Evolutionary conservation across 2,888 invertebrate genomes (phyloP).

Genomic region (Athalia rosae): DNA sequence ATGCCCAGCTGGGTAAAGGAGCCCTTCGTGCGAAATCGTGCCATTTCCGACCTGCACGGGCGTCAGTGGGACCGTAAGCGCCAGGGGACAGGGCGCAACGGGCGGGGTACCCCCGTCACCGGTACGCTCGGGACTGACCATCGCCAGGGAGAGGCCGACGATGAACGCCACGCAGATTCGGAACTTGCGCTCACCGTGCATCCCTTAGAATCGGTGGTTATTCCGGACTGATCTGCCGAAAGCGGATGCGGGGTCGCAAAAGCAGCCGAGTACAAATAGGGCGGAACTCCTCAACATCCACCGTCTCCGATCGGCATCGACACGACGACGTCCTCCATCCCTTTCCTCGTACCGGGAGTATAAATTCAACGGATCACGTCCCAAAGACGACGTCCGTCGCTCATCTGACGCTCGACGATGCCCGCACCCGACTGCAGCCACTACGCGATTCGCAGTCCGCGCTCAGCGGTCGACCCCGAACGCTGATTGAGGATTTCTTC

Average conservation of each 20-base stretch:
- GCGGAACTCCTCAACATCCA: too few species aligned
- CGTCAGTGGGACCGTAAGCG: neutral
- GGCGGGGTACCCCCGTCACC: neutral
- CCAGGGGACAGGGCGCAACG: constrained; percentile 47
- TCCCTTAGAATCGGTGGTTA: neutral
- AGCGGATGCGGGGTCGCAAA: too few species aligned
- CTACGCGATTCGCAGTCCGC: neutral
- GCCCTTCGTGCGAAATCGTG: constrained; percentile 54
- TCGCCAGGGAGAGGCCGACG: too few species aligned
- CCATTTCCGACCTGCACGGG: constrained; percentile 51
- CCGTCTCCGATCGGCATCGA: too few species aligned
- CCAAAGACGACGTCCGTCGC: constrained; percentile 2
- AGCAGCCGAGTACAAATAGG: too few species aligned
- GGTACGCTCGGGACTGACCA: neutral
- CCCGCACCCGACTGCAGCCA: constrained; percentile 32
- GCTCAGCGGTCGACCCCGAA: too few species aligned
- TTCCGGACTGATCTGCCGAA: too few species aligned
- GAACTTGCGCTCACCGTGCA: neutral
- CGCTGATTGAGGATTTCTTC: constrained; percentile 7
- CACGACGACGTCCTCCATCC: neutral
- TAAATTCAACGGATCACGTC: neutral
- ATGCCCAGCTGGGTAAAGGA: constrained; percentile 53
- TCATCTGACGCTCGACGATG: constrained; percentile 29
- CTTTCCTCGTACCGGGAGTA: neutral
- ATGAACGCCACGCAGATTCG: too few species aligned